A percentile compares a stretch with the other conserved stretches of the same genome.
These are phyloP conservation scores for Polymixis flavicincta DNA, from an alignment of 2,888 invertebrate genomes.

Conservation along the genomic window DNA sequence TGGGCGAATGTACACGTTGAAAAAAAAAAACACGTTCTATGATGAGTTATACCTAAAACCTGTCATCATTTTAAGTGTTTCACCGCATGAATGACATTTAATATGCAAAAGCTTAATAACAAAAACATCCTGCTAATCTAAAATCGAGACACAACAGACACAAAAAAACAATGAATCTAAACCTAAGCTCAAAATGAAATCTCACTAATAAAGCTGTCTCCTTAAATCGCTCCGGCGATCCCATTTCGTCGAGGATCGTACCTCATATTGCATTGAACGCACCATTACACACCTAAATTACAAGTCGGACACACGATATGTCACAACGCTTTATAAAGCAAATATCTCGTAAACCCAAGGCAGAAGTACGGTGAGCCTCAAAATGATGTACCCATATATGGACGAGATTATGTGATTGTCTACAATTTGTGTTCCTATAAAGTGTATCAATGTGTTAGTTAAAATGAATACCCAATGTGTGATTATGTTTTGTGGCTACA, in stretches of 20 bases:
- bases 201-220: constrained; percentile 77
- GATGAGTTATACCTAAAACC: too few relatives aligned
- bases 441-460: background rate
- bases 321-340: constrained; percentile 85
- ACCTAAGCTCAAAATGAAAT: constrained; percentile 65
- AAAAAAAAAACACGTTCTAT: too few relatives aligned
- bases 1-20: too few relatives aligned
- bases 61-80: background rate
- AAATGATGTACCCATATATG: background rate
- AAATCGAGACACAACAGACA: constrained; percentile 41
- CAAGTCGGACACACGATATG: constrained; percentile 81
- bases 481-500: background rate
- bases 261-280: constrained; percentile 83
- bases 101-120: constrained; percentile 11
- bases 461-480: background rate
- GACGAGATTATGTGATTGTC: background rate
- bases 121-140: constrained; percentile 56
- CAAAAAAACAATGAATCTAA: constrained; percentile 47
- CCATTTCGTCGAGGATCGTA: constrained; percentile 77
- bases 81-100: background rate
- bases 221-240: constrained; percentile 78
- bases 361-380: constrained; percentile 56
- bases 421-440: background rate
- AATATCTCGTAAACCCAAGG: constrained; percentile 83
- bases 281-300: constrained; percentile 87